These are phyloP conservation scores for Plusia festucae DNA, from an alignment of 2,888 invertebrate species.

Conservation along the genomic window DNA sequence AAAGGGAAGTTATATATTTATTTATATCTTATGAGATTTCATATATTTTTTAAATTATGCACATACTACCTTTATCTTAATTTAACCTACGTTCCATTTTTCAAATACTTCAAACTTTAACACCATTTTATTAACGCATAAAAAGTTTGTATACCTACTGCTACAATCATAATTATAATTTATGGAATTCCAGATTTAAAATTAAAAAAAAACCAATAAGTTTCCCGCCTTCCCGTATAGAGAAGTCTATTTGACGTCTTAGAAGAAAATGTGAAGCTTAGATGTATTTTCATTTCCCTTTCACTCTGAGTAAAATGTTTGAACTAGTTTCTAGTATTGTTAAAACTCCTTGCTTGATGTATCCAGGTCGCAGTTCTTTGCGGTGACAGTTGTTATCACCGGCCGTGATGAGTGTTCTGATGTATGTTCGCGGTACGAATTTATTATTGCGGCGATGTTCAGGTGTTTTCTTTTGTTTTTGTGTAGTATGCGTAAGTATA, in stretches of 20 bases:
- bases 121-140: too few relatives aligned
- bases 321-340: neutral
- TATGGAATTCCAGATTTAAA: neutral
- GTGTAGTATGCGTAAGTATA: neutral
- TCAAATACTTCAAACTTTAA: too few relatives aligned
- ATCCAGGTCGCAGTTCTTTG: conserved; percentile 9
- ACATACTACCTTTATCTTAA: too few relatives aligned
- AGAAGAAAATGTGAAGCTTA: neutral
- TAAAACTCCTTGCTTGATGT: conserved; percentile 1
- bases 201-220: neutral
- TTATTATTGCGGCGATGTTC: conserved; percentile 3
- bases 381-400: conserved; percentile 7
- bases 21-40: too few relatives aligned
- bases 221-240: too few relatives aligned
- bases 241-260: neutral
- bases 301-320: neutral
- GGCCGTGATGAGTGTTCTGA: conserved; percentile 5
- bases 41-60: too few relatives aligned
- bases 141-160: too few relatives aligned
- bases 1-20: too few relatives aligned
- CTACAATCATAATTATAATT: too few relatives aligned
- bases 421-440: neutral
- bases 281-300: neutral
- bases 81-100: too few relatives aligned
- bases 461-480: neutral